Conservation (phyloP, 2,888 invertebrate species). For the Neocrepidodera transversa region DNA sequence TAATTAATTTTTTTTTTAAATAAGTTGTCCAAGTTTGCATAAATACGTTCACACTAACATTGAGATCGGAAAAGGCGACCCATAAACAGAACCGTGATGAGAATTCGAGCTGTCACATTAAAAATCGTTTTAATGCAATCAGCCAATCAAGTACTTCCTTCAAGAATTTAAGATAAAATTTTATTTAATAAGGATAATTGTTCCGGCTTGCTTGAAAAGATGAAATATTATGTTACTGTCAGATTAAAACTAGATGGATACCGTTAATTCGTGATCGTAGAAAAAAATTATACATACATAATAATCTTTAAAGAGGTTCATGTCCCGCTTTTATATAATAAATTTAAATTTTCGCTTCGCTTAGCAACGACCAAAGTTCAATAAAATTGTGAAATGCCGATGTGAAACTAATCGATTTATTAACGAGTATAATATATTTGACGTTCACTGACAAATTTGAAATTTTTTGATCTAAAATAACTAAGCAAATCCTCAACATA, state of each 20-base stretch:
- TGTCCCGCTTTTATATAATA: neutral
- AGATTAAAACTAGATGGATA: constrained; percentile 1
- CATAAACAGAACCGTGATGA: neutral
- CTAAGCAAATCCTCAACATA: no score
- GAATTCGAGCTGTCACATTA: neutral
- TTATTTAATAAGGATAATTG: constrained; percentile 10
- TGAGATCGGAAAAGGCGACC: neutral
- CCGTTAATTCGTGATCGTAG: constrained; percentile 9
- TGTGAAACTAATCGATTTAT: no score
- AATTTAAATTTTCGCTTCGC: no score
- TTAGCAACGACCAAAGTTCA: no score
- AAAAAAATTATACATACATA: constrained; percentile 1
- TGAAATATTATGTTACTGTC: neutral
- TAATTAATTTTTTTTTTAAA: neutral
- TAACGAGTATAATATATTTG: no score
- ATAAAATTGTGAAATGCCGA: no score
- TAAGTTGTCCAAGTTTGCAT: neutral
- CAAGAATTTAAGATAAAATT: neutral
- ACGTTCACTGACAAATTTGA: no score
- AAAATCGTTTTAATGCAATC: neutral
- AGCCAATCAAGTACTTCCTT: constrained; percentile 1
- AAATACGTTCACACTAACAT: neutral
- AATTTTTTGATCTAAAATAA: no score
- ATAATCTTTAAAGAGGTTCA: constrained; percentile 1
- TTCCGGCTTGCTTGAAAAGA: constrained; percentile 1